Evolutionary conservation across 1,140 invertebrate species (phyloP).

Genomic region (Ceratina calcarata): DNA sequence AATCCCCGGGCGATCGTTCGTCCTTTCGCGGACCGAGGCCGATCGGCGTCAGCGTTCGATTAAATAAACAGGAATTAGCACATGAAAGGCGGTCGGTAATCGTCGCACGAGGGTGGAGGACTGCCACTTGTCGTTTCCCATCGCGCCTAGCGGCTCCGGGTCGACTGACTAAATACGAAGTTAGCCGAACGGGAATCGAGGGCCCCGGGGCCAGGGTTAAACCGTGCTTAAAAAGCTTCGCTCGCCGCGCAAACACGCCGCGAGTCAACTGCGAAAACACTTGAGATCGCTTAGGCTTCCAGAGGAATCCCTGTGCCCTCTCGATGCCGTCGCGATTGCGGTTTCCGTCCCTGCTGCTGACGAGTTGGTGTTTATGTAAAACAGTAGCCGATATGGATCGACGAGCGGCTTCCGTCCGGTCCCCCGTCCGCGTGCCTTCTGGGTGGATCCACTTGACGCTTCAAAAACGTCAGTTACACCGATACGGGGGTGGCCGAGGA

Average conservation of each 20-base stretch:
- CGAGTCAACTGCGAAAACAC: slow-evolving; percentile 79
- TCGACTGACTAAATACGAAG: slow-evolving; percentile 80
- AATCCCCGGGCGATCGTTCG: slow-evolving; percentile 58
- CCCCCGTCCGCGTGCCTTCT: slow-evolving; percentile 27
- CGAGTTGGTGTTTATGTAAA: slow-evolving; percentile 76
- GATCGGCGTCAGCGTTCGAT: slow-evolving; percentile 64
- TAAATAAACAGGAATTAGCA: slow-evolving; percentile 75
- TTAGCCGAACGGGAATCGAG: slow-evolving; percentile 69
- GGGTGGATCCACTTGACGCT: slow-evolving; percentile 73
- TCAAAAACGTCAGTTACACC: slow-evolving; percentile 78
- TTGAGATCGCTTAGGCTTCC: slow-evolving; percentile 59
- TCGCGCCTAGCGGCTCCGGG: slow-evolving; percentile 76
- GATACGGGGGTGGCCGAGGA: slow-evolving; percentile 33
- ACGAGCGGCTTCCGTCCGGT: not conserved
- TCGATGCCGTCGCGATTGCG: slow-evolving; percentile 6
- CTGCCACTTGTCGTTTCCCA: slow-evolving; percentile 79
- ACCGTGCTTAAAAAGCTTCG: slow-evolving; percentile 75
- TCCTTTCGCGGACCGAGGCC: slow-evolving; percentile 40
- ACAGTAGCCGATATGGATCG: slow-evolving; percentile 66
- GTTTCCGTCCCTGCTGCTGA: slow-evolving; percentile 14
- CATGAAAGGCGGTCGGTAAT: slow-evolving; percentile 68
- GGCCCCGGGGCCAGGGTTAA: slow-evolving; percentile 77
- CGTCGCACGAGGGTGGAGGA: slow-evolving; percentile 12
- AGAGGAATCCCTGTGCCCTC: slow-evolving; percentile 54
- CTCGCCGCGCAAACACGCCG: slow-evolving; percentile 63